These are phyloP conservation scores for Aegypius monachus DNA, from an alignment of 2,113 vertebrate genomes.

Conservation along the genomic window DNA sequence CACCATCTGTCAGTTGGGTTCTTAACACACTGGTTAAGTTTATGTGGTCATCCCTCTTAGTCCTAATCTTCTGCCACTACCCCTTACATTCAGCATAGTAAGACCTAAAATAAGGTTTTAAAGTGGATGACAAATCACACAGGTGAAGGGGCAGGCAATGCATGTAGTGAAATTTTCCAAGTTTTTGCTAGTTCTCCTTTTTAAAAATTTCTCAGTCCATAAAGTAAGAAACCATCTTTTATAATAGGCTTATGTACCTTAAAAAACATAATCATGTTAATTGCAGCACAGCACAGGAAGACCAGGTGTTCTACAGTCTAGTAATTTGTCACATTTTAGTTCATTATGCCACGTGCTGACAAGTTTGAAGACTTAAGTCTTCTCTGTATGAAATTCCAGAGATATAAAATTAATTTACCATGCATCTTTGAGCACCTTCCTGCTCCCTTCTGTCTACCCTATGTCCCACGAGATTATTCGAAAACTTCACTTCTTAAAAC, in stretches of 20 bases:
- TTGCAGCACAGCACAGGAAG: neutral
- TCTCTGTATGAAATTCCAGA: neutral
- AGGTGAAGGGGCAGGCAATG: neutral
- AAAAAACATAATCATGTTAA: neutral
- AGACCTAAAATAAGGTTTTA: neutral
- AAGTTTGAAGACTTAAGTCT: neutral
- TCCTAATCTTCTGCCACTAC: neutral
- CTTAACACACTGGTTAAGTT: neutral
- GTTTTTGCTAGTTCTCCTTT: neutral
- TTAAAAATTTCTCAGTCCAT: neutral
- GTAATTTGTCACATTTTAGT: conserved; percentile 22
- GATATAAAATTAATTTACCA: neutral
- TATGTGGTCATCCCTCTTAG: neutral
- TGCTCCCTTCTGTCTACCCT: neutral
- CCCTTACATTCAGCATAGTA: neutral
- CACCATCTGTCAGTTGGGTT: neutral
- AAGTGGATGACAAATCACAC: neutral
- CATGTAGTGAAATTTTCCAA: neutral
- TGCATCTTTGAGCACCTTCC: neutral
- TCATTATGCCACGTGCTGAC: neutral
- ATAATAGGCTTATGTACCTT: neutral
- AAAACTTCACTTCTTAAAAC: neutral
- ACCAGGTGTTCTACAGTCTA: neutral
- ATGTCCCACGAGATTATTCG: neutral
- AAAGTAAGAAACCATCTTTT: neutral